These are phyloP conservation scores for Hypanus sabinus DNA, from an alignment of 2,113 vertebrate genomes.

Conservation along the genomic window DNA sequence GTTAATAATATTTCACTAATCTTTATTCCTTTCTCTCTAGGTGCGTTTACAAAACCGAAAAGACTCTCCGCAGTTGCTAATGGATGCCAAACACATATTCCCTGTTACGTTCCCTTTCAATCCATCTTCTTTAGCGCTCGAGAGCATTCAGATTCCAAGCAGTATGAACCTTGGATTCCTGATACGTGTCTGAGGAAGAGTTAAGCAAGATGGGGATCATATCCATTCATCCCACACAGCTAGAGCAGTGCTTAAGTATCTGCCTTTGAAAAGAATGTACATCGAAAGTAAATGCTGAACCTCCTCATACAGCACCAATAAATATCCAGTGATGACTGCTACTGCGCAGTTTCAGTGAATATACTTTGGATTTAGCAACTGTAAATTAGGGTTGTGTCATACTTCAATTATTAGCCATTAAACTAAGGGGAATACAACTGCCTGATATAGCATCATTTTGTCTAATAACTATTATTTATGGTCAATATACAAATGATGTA, in stretches of 20 bases:
- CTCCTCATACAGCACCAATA: neutral
- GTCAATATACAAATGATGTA: slow-evolving; percentile 53
- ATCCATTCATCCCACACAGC: neutral
- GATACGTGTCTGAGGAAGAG: slow-evolving; percentile 69
- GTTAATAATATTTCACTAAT: neutral
- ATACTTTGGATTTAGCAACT: slow-evolving; percentile 15
- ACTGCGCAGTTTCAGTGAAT: neutral
- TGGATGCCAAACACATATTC: slow-evolving; percentile 96
- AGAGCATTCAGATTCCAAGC: slow-evolving; percentile 92
- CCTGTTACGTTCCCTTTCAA: slow-evolving; percentile 95
- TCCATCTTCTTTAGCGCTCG: slow-evolving; percentile 85
- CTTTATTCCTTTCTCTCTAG: slow-evolving; percentile 50
- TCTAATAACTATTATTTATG: slow-evolving; percentile 52
- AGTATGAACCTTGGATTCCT: slow-evolving; percentile 89
- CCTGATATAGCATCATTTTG: slow-evolving; percentile 48
- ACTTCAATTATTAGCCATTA: neutral
- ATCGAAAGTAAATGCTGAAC: neutral
- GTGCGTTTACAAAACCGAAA: slow-evolving; percentile 86
- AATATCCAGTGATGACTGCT: neutral
- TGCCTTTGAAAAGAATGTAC: slow-evolving; percentile 1
- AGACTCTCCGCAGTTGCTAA: slow-evolving; percentile 86
- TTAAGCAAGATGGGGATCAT: neutral
- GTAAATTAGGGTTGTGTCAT: slow-evolving; percentile 33
- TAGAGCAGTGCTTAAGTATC: slow-evolving; percentile 5
- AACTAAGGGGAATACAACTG: slow-evolving; percentile 40